These are phyloP conservation scores for Ondatra zibethicus DNA, from an alignment of 2,113 vertebrate species.

Conservation along the genomic window DNA sequence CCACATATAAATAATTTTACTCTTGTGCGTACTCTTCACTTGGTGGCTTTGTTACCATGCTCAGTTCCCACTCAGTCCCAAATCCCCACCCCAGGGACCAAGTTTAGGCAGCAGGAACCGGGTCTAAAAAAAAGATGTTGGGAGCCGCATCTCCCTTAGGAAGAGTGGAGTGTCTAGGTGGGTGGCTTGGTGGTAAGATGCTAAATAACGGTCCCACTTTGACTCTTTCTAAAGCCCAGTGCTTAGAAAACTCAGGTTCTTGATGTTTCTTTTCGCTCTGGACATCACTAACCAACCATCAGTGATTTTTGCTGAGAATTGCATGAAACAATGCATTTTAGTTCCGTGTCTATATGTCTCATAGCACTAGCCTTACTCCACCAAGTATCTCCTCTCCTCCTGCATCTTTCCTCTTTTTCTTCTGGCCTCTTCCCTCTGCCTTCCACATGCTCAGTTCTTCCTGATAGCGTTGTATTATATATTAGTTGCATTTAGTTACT, in stretches of 20 bases:
- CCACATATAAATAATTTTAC: constrained; percentile 60
- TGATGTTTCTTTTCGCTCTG: constrained; percentile 5
- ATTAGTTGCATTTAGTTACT: not conserved
- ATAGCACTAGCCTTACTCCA: not conserved
- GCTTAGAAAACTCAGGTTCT: constrained; percentile 18
- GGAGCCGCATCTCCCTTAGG: not conserved
- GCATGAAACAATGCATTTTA: not conserved
- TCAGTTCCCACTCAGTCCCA: not conserved
- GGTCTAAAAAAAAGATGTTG: not conserved
- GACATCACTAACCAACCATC: not conserved
- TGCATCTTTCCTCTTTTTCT: not conserved
- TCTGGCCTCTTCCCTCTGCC: not conserved
- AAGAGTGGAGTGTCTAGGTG: not conserved
- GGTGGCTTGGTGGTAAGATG: not conserved
- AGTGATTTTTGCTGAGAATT: constrained; percentile 10
- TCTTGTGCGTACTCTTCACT: constrained; percentile 42
- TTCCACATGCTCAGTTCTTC: not conserved
- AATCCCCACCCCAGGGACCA: not conserved
- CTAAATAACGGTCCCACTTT: not conserved
- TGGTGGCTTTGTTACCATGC: constrained; percentile 29
- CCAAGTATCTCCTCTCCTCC: not conserved
- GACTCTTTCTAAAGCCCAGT: constrained; percentile 6
- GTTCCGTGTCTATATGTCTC: not conserved
- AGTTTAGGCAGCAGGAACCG: not conserved
- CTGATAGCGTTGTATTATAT: fast-evolving